These are phyloP conservation scores for Bradypodion pumilum DNA, from an alignment of 2,797 vertebrate genomes.

Conservation along the genomic window DNA sequence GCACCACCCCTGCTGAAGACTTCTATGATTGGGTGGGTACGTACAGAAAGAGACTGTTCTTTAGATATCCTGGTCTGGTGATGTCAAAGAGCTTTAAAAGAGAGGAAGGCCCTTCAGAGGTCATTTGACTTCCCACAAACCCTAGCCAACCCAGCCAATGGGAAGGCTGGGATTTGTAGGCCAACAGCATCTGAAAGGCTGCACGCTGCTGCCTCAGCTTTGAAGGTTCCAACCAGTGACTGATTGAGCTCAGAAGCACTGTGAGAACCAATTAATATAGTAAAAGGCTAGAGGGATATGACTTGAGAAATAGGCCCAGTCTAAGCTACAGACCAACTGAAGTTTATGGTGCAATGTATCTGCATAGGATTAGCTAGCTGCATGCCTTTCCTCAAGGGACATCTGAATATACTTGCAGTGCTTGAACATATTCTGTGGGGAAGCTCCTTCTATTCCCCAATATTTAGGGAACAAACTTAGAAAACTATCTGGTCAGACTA, in stretches of 20 bases:
- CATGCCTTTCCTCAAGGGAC: no score
- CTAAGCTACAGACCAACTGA: background rate
- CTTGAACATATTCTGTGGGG: no score
- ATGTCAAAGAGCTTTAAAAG: background rate
- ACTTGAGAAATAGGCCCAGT: background rate
- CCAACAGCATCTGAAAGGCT: background rate
- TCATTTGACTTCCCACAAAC: background rate
- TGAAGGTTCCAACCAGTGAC: background rate
- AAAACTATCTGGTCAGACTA: no score
- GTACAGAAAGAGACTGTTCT: background rate
- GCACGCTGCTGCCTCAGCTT: background rate
- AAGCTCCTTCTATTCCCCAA: no score
- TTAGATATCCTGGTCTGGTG: background rate
- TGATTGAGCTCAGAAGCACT: background rate
- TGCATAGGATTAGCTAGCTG: no score
- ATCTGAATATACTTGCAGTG: no score
- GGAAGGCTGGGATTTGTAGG: background rate
- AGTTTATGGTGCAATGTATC: no score
- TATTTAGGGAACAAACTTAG: no score
- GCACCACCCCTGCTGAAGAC: background rate
- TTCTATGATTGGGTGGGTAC: background rate
- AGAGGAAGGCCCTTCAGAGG: background rate
- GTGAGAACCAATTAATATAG: background rate
- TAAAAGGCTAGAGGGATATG: background rate
- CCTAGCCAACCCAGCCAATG: background rate